These are phyloP conservation scores for Apotomis capreana DNA, from an alignment of 2,888 invertebrate species.

Conservation along the genomic window DNA sequence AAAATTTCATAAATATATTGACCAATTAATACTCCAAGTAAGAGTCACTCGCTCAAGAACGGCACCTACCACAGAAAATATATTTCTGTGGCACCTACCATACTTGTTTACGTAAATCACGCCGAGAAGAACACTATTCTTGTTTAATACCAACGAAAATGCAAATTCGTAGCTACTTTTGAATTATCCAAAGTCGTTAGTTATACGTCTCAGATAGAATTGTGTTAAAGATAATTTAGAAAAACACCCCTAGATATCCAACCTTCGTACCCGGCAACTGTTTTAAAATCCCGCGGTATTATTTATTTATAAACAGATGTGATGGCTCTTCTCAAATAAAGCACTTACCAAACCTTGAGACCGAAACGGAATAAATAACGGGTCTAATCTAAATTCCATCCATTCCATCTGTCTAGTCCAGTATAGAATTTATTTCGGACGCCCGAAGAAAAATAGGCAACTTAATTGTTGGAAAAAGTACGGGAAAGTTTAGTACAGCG, in stretches of 20 bases:
- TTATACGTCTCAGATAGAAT: background rate
- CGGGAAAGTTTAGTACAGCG: constrained; percentile 18
- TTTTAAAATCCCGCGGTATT: background rate
- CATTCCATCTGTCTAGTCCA: constrained; percentile 3
- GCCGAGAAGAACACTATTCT: too few species aligned
- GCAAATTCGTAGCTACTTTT: too few species aligned
- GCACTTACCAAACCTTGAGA: constrained; percentile 8
- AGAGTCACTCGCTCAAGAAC: too few species aligned
- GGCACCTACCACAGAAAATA: too few species aligned
- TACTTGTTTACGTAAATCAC: too few species aligned
- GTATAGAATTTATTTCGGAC: constrained; percentile 6
- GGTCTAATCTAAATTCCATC: constrained; percentile 6
- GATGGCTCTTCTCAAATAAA: background rate
- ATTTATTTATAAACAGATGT: constrained; percentile 5
- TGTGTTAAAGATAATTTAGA: background rate
- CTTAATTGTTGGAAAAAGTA: constrained; percentile 23
- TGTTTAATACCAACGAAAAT: too few species aligned
- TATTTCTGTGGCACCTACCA: too few species aligned
- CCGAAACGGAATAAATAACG: constrained; percentile 1
- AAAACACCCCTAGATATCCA: background rate
- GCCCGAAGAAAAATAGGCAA: constrained; percentile 16
- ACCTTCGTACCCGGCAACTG: background rate
- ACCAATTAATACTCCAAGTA: too few species aligned
- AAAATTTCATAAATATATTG: too few species aligned
- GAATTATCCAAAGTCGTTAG: too few species aligned